Base-by-base conservation (phyloP, 1,140 invertebrate species). In the Daktulosphaira vitifoliae region DNA sequence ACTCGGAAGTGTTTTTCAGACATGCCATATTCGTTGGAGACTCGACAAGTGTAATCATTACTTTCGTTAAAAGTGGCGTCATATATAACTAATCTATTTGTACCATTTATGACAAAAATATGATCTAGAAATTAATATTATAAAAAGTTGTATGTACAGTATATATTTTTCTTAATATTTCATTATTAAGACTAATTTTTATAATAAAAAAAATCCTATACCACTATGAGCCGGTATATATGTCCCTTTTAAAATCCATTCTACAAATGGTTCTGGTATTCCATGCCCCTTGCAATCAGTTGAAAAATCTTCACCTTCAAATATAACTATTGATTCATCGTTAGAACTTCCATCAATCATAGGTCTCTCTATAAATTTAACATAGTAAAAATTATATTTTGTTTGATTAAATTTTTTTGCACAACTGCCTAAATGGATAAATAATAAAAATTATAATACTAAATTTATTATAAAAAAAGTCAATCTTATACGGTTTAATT, bases 291-390 rank as follows among this genome's bases (percentile, higher is more conserved):
- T 22, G 1, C 56, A 62, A 2, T n/a, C 38, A 16, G 46, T 20
- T 2, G 26, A 48, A 33, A 46, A 48, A 46, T 62, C 42, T 18
- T 46, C 56, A 5, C 56, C 42, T 62, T 62, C 56, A 3, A 22
- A 15, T 16, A 62, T n/a, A 7, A 33, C 6, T 7, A 62, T 6
- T 0, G 42, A 46, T 15, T 26, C 23, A 20, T 48, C 20, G 4
- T 59, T n/a, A 11, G 13, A 29, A 13, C 16, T 33, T 1, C 26
- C 18, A 6, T n/a, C 8, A 25, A 46, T 25, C 5, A 3, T 26
- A 13, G 56, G 56, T 11, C 29, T 48, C 1, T 15, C 56, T 56
- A n/a, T 18, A 18, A 42, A 25, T 25, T n/a, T 18, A 18, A n/a
- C 13, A 37, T 37, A 6, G 33, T 7, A 7, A 6, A 37, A 37